Evolutionary conservation across 2,113 vertebrate genomes (phyloP).

Genomic region (Bufo bufo): DNA sequence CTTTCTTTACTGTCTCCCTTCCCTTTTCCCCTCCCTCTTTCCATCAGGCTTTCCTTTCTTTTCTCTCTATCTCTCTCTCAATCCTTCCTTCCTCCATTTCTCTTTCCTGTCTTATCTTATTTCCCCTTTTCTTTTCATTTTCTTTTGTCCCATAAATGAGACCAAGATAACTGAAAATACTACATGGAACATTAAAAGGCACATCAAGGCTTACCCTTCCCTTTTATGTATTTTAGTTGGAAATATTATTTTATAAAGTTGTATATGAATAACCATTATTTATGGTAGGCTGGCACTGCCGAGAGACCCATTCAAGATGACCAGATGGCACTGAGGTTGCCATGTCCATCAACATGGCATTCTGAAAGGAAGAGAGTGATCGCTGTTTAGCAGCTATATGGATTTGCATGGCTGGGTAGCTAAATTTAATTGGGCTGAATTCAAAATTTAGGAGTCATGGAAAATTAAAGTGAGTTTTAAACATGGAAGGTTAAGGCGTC

Average conservation of each 20-base stretch:
- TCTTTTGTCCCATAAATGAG: not conserved
- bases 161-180: not conserved
- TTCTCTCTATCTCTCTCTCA: too few species aligned
- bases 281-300: not conserved
- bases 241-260: not conserved
- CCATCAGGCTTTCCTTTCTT: too few species aligned
- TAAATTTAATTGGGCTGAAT: slow-evolving; percentile 4
- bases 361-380: not conserved
- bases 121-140: too few species aligned
- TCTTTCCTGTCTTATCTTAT: too few species aligned
- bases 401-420: slow-evolving; percentile 1
- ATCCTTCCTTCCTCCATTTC: too few species aligned
- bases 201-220: not conserved
- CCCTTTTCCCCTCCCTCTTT: too few species aligned
- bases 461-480: not conserved
- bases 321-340: not conserved
- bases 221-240: not conserved
- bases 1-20: too few species aligned
- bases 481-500: not conserved
- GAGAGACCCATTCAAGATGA: not conserved
- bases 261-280: not conserved
- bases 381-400: not conserved
- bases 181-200: not conserved
- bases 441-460: not conserved
- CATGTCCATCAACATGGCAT: not conserved